A percentile compares a stretch with the other conserved stretches of the same genome.
Evolutionary conservation across 2,888 invertebrate genomes (phyloP).

Genomic region (Halictus ligatus): DNA sequence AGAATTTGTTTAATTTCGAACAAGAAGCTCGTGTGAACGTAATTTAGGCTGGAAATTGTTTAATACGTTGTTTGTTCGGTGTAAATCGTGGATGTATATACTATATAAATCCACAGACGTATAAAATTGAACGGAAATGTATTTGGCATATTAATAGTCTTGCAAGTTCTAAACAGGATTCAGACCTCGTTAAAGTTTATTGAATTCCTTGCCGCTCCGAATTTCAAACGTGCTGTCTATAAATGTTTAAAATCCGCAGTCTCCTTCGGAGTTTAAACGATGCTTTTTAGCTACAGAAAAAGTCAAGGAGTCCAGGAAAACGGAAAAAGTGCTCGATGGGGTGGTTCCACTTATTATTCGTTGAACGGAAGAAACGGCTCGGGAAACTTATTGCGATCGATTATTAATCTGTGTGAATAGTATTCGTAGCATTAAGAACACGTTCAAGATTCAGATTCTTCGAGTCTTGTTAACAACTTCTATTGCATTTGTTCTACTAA

Average conservation of each 20-base stretch:
- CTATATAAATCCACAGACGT: background rate
- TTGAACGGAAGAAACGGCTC: background rate
- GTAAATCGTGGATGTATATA: too few species aligned
- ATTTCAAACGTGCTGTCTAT: background rate
- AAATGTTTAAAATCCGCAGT: background rate
- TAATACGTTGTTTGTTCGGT: too few species aligned
- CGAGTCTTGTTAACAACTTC: background rate
- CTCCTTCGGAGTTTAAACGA: background rate
- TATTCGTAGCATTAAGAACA: background rate
- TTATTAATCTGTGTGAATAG: slow-evolving; percentile 2
- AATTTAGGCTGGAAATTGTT: too few species aligned
- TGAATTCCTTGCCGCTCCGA: background rate
- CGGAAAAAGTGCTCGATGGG: background rate
- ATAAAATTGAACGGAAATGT: background rate
- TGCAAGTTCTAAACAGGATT: background rate
- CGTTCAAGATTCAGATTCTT: background rate
- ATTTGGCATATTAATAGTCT: background rate
- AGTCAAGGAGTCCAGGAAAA: background rate
- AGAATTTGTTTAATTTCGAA: too few species aligned
- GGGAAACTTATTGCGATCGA: background rate
- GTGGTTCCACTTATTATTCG: background rate
- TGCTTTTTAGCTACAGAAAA: background rate
- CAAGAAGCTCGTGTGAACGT: too few species aligned
- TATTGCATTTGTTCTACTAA: background rate
- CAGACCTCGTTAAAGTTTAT: background rate